Base-by-base conservation (phyloP, 2,888 invertebrate genomes). In the Scaptomyza cyrtandrae region DNA sequence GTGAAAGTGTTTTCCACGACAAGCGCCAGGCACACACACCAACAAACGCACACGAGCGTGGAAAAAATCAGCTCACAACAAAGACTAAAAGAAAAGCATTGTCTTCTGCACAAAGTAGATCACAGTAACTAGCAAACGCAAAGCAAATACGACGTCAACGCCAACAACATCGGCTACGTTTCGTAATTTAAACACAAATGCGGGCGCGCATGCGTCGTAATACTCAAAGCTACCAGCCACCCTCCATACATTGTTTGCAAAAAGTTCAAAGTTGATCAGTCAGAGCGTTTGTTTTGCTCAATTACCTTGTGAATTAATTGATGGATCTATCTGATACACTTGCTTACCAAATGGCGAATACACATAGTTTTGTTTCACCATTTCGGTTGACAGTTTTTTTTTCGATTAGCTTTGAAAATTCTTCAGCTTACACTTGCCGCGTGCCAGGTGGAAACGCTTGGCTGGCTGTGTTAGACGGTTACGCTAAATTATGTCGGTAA, bases 1-100 rank as follows among this genome's bases (percentile, higher is more conserved):
- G 90, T 91, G 90, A 90, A 90, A 90, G 90, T 90, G 91, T 91
- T 90, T 90, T 90, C 90, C 90, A 89, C 82, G 79, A 79, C 83
- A 76, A 83, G 77, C 74, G 66, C 66, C 67, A 86, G 70, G 74
- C 71, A 73, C 16, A 14, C 13, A 19, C 70, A 74, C 62, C 77
- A 71, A 74, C 62, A 75, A 71, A 76, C 70, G 83, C 89, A 88
- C 80, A 73, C 69, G 67, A 67, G 80, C 82, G 89, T 83, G 87
- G 89, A 73, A 78, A 71, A 65, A 75, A 61, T 11, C 59, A 46
- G 37, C 55, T 50, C 52, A 50, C 53, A 68, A 68, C 63, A 59
- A 69, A 60, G 59, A 49, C 49, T 60, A 62, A 83, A 89, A 84
- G 88, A 89, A 80, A 89, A 89, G 69, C 86, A 88, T 80, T 86